Base-by-base conservation (phyloP, 37 sponge, comb jelly and placozoan species). In the Ephydatia muelleri region DNA sequence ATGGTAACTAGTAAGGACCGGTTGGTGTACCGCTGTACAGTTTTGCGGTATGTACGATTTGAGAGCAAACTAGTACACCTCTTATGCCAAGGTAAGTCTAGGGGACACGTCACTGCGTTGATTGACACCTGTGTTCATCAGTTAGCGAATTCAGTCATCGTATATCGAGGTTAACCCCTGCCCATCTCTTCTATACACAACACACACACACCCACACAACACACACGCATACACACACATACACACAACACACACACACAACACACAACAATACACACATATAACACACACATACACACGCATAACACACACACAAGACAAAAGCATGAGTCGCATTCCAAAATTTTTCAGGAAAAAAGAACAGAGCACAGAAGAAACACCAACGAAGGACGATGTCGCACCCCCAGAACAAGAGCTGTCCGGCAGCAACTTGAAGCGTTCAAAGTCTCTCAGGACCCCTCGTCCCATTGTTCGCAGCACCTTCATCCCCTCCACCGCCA, bases 361-460 rank as follows among this genome's bases (percentile, higher is more conserved):
- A n/a, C 27, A 36, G 38, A 29, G 64, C 65, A 79, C 27, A 1
- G 49, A n/a, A 1, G 30, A 64, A 12, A 22, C 57, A 29, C 28
- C 80, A 30, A 0, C 49, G 1, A 14, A 16, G 12, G 57, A 57
- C 16, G 57, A 57, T 21, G 19, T 21, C 57, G 8, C 47, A 8
- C 49, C 79, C 35, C n/a, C 79, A 5, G 57, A 31, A 65, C 34
- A 37, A 38, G 38, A 30, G 8, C 28, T 5, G 6, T 3, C 32
- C 25, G 9, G 33, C 23, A 6, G 40, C 31, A 38, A 4, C 28
- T 16, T 79, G 49, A 30, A 30, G 6, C 49, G 80, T n/a, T 79
- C 80, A 38, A 79, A 79, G 65, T 79, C 80, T 0, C 48, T 79
- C 66, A 39, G 80, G 64, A 66, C 31, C 36, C 49, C 26, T 22